A percentile compares a stretch with the other conserved stretches of the same genome.
phyloP scores from a whole-genome alignment of 2,113 vertebrate genomes.

The Paratilapia polleni region DNA sequence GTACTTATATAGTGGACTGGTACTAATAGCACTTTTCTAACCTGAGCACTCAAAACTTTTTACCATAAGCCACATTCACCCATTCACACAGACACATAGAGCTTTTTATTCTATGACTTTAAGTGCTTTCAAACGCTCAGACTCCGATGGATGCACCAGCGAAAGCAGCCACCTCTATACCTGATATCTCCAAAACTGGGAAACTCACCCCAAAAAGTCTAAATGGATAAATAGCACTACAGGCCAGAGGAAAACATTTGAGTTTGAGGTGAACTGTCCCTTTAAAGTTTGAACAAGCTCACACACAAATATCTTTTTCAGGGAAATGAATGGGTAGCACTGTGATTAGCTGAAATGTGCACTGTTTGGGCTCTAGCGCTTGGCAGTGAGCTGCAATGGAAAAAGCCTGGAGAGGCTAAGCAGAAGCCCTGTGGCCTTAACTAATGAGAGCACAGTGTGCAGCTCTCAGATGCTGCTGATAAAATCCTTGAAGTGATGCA shows the following conservation, averaged over 20 bases:
- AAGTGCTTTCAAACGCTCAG: neutral
- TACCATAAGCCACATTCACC: too few relatives aligned
- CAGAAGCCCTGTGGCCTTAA: constrained; percentile 50
- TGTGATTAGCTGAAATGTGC: constrained; percentile 43
- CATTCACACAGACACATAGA: too few relatives aligned
- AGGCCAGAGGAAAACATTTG: too few relatives aligned
- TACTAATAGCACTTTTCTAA: too few relatives aligned
- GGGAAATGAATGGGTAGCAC: constrained; percentile 35
- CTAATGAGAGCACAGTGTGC: constrained; percentile 54
- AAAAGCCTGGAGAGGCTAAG: constrained; percentile 54
- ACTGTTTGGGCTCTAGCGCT: constrained; percentile 42
- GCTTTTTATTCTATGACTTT: neutral
- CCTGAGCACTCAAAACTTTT: too few relatives aligned
- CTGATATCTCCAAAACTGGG: too few relatives aligned
- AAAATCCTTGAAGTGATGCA: constrained; percentile 36
- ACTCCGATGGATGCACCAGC: neutral
- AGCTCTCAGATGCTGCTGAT: constrained; percentile 46
- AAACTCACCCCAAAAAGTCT: too few relatives aligned
- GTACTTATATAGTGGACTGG: too few relatives aligned
- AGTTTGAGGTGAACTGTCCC: too few relatives aligned
- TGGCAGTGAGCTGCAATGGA: constrained; percentile 47
- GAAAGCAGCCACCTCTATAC: too few relatives aligned
- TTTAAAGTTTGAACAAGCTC: neutral
- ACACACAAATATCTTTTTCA: neutral
- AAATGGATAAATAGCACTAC: too few relatives aligned